These are phyloP conservation scores for Lycopodina hypogea DNA, from an alignment of 37 sponge, comb jelly and placozoan genomes.

Conservation along the genomic window DNA sequence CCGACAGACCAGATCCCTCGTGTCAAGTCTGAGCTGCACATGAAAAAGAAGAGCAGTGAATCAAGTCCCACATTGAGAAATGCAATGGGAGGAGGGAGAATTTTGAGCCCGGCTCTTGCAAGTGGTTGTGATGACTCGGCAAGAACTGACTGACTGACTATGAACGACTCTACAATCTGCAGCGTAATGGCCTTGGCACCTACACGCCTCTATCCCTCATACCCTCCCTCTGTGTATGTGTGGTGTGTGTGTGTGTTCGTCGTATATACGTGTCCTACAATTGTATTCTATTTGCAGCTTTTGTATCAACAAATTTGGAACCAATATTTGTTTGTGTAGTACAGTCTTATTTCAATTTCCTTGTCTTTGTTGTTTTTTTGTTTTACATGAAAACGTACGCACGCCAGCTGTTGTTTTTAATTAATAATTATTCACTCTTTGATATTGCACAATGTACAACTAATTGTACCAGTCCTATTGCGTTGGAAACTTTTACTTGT, in stretches of 20 bases:
- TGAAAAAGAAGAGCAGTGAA: conserved; percentile 31
- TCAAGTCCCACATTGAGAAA: conserved; percentile 61
- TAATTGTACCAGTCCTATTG: too few relatives aligned
- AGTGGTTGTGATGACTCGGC: neutral
- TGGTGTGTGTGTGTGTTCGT: too few relatives aligned
- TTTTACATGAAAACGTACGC: neutral
- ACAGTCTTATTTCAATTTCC: neutral
- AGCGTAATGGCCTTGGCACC: neutral
- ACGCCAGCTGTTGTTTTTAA: neutral
- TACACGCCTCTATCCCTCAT: neutral
- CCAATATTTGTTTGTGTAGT: too few relatives aligned
- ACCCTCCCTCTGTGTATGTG: too few relatives aligned
- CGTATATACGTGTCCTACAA: too few relatives aligned
- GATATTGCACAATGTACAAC: neutral
- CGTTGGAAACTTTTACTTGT: too few relatives aligned
- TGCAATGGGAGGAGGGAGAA: conserved; percentile 14
- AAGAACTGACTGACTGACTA: neutral
- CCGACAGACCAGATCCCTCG: conserved; percentile 69
- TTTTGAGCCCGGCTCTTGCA: neutral
- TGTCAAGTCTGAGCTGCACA: conserved; percentile 44
- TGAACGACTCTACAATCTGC: neutral
- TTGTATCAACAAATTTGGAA: too few relatives aligned
- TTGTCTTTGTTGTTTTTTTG: neutral
- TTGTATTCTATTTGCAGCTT: too few relatives aligned
- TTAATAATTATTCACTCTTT: neutral